Conservation (phyloP, 2,888 invertebrate species). For the Eueremaeus valkanovi region DNA sequence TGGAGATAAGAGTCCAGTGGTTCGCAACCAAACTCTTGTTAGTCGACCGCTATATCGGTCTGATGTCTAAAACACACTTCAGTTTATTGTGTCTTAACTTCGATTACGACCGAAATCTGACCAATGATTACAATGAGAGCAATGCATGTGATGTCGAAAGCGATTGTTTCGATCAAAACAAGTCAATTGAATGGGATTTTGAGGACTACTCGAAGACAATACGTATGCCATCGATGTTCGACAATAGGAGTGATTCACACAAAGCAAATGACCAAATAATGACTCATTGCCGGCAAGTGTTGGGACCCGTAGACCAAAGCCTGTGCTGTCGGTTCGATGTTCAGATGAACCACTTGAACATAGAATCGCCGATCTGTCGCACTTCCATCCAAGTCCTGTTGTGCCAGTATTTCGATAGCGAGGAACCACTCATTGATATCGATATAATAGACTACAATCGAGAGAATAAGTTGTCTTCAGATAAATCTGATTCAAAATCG, state of each 20-base stretch:
- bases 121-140: neutral
- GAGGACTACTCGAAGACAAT: constrained; percentile 16
- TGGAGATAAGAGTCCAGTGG: constrained; percentile 10
- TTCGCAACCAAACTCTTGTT: neutral
- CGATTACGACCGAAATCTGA: neutral
- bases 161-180: neutral
- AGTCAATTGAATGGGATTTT: constrained; percentile 19
- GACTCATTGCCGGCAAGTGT: constrained; percentile 22
- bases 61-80: constrained; percentile 18
- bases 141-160: neutral
- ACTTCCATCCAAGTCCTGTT: constrained; percentile 1
- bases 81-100: constrained; percentile 23
- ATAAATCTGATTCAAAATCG: too few species aligned
- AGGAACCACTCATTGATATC: neutral
- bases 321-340: constrained; percentile 9
- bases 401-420: constrained; percentile 1
- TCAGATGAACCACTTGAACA: neutral
- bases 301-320: constrained; percentile 17
- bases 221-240: constrained; percentile 2
- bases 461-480: neutral
- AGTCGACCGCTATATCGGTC: neutral
- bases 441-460: neutral
- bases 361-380: neutral
- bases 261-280: too few species aligned
- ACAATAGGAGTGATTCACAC: neutral